phyloP scores from a whole-genome alignment of 1,140 invertebrate genomes.

The Plodia interpunctella region DNA sequence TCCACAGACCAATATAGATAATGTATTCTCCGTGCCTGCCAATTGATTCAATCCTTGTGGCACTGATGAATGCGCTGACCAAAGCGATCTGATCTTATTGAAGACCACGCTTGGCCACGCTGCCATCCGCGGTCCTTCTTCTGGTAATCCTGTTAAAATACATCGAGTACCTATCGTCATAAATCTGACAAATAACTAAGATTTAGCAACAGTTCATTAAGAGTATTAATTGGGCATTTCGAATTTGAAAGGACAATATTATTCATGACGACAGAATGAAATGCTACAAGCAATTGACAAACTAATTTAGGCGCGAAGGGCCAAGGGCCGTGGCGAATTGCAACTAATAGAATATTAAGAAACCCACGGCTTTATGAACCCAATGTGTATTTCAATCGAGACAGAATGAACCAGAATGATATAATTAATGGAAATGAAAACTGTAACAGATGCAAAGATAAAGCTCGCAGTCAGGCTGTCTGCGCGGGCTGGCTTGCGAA shows the following conservation, averaged over 20 bases:
- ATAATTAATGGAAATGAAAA: slow-evolving; percentile 70
- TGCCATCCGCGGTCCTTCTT: slow-evolving; percentile 67
- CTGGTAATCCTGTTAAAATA: slow-evolving; percentile 62
- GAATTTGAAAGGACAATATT: slow-evolving; percentile 27
- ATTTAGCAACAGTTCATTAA: background rate
- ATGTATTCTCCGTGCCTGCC: slow-evolving; percentile 76
- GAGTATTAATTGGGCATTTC: slow-evolving; percentile 8
- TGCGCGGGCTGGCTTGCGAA: slow-evolving; percentile 67
- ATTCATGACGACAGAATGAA: slow-evolving; percentile 46
- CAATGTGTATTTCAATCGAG: slow-evolving; percentile 44
- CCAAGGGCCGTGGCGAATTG: slow-evolving; percentile 47
- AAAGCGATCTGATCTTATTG: slow-evolving; percentile 91
- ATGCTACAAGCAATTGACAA: slow-evolving; percentile 33
- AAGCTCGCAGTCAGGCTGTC: slow-evolving; percentile 61
- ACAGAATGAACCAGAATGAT: slow-evolving; percentile 47
- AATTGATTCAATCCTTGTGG: slow-evolving; percentile 88
- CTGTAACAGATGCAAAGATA: slow-evolving; percentile 64
- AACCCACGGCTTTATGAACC: slow-evolving; percentile 45
- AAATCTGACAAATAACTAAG: slow-evolving; percentile 24
- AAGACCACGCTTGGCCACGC: slow-evolving; percentile 87
- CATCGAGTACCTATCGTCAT: slow-evolving; percentile 10
- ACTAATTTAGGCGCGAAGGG: slow-evolving; percentile 42
- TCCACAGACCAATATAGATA: slow-evolving; percentile 33
- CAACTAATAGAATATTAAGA: slow-evolving; percentile 58
- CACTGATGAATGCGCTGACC: slow-evolving; percentile 85